Conservation (phyloP, 2,113 vertebrate species). For the Elephas maximus region DNA sequence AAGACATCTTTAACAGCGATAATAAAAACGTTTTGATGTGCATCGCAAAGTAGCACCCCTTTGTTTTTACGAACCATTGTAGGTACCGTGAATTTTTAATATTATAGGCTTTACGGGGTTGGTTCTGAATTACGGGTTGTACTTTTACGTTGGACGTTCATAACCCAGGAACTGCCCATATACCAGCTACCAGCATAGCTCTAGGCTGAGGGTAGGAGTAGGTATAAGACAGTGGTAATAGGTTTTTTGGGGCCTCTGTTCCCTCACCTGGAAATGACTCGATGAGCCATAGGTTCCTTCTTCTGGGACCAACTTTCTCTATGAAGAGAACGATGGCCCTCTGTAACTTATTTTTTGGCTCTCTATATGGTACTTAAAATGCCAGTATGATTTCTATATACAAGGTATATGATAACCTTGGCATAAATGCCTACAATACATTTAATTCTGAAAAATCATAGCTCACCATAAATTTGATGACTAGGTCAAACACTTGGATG, state of each 20-base stretch:
- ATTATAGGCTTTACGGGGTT: too few relatives aligned
- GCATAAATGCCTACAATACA: background rate
- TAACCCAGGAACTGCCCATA: too few relatives aligned
- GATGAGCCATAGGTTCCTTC: background rate
- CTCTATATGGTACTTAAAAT: conserved; percentile 9
- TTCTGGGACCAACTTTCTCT: background rate
- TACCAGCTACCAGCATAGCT: background rate
- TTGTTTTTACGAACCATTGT: too few relatives aligned
- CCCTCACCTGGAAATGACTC: background rate
- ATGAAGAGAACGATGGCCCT: background rate
- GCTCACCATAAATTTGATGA: background rate
- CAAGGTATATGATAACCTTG: background rate
- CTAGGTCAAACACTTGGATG: background rate
- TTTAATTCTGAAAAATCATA: conserved; percentile 50
- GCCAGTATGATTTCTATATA: background rate
- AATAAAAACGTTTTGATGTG: too few relatives aligned
- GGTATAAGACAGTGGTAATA: background rate
- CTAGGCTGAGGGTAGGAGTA: background rate
- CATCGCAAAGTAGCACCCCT: too few relatives aligned
- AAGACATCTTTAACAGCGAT: too few relatives aligned
- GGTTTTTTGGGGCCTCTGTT: background rate
- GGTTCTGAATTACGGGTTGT: too few relatives aligned
- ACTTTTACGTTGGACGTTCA: too few relatives aligned
- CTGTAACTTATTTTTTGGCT: background rate
- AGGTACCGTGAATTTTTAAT: too few relatives aligned